A percentile compares a stretch with the other conserved stretches of the same genome.
These are phyloP conservation scores for Gnathonemus longibarbis DNA, from an alignment of 2,113 vertebrate genomes.

Conservation along the genomic window DNA sequence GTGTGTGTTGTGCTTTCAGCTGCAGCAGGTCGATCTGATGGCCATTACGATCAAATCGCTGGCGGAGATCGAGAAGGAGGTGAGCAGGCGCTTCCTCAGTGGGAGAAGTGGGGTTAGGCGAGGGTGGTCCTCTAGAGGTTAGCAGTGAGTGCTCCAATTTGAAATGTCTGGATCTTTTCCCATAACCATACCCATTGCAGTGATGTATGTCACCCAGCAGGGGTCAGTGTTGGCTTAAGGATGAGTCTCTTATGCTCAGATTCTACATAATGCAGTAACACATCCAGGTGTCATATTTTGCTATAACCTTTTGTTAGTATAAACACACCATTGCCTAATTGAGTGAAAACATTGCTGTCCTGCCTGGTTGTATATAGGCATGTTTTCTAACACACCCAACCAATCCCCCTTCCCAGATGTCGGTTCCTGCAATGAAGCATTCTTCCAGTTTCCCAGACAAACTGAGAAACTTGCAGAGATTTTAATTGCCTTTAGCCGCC, in stretches of 20 bases:
- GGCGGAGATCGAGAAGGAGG: slow-evolving; percentile 95
- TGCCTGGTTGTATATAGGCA: neutral
- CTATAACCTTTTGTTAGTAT: neutral
- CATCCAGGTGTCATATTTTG: neutral
- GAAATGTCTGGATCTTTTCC: neutral
- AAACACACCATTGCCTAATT: neutral
- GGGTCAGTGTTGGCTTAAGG: neutral
- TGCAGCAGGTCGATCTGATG: slow-evolving; percentile 90
- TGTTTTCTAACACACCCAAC: neutral
- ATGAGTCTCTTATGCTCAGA: neutral
- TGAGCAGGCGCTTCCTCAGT: slow-evolving; percentile 45
- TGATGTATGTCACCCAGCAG: neutral
- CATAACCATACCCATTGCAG: neutral
- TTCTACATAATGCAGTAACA: neutral
- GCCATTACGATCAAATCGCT: slow-evolving; percentile 94
- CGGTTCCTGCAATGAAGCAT: slow-evolving; percentile 69
- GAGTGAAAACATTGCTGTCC: neutral
- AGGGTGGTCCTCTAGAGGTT: neutral
- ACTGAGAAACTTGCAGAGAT: slow-evolving; percentile 72
- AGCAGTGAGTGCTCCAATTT: neutral
- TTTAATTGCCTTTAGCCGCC: slow-evolving; percentile 78
- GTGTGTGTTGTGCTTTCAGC: slow-evolving; percentile 55
- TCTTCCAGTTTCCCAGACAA: slow-evolving; percentile 61
- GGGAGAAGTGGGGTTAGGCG: neutral
- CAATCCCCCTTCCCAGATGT: slow-evolving; percentile 12